Conservation (phyloP, 2,888 invertebrate species). For the Lepas anatifera region DNA sequence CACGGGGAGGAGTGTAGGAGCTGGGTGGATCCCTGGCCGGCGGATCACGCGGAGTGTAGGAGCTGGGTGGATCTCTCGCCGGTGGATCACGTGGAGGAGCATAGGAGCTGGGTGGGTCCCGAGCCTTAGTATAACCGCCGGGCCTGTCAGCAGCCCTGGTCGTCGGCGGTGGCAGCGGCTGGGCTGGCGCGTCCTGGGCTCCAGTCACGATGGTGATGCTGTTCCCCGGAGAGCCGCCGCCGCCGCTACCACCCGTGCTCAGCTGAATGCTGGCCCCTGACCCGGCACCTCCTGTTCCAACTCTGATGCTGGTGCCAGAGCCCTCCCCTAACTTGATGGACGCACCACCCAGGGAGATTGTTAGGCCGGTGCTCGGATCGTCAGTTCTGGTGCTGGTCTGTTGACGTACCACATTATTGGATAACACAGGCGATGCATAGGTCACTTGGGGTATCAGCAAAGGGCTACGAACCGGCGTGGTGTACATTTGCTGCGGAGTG, state of each 20-base stretch:
- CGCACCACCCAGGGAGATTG: neutral
- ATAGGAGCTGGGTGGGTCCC: neutral
- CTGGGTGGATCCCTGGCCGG: neutral
- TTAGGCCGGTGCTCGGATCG: neutral
- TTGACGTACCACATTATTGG: too few relatives aligned
- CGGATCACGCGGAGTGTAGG: neutral
- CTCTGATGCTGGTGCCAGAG: neutral
- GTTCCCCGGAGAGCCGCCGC: neutral
- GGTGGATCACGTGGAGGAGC: too few relatives aligned
- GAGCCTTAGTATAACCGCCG: neutral
- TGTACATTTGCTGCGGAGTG: neutral
- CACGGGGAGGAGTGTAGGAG: neutral
- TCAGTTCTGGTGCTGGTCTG: too few relatives aligned
- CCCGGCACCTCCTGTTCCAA: neutral
- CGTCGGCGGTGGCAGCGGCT: neutral
- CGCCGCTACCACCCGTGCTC: neutral
- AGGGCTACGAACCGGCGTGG: neutral
- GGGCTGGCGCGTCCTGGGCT: neutral
- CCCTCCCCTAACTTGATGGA: neutral
- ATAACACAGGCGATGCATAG: too few relatives aligned
- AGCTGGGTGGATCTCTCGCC: neutral
- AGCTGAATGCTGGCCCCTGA: too few relatives aligned
- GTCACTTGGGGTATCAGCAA: neutral
- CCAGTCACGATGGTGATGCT: neutral
- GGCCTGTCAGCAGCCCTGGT: neutral